Evolutionary conservation across 2,888 invertebrate species (phyloP).

Genomic region (Marasmarcha lunaedactyla): DNA sequence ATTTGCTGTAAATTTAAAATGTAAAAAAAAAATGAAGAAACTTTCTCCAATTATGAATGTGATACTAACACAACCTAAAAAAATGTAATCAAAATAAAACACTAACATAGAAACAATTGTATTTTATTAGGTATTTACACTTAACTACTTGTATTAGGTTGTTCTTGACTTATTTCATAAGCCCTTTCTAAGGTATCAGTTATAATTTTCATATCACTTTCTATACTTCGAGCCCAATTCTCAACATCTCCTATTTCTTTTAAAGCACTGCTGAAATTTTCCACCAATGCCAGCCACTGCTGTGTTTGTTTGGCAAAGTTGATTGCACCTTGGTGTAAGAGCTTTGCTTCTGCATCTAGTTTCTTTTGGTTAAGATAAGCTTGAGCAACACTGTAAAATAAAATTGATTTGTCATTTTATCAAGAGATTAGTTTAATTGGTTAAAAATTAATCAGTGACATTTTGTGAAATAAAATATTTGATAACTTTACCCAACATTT

Average conservation of each 20-base stretch:
- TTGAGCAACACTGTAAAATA: conserved; percentile 86
- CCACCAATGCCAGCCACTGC: conserved; percentile 94
- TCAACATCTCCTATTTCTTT: conserved; percentile 99
- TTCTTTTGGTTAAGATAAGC: conserved; percentile 98
- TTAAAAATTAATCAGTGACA: not conserved
- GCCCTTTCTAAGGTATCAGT: conserved; percentile 93
- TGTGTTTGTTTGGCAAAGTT: conserved; percentile 97
- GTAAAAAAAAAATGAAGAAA: too few species aligned
- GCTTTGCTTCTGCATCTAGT: conserved; percentile 96
- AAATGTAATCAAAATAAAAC: too few species aligned
- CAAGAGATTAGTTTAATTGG: not conserved
- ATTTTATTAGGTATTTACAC: too few species aligned
- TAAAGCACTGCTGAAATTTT: conserved; percentile 86
- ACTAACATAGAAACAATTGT: too few species aligned
- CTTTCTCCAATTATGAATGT: too few species aligned
- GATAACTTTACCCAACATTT: conserved; percentile 87
- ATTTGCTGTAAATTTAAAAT: too few species aligned
- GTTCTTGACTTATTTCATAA: conserved; percentile 78
- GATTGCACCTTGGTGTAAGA: conserved; percentile 91
- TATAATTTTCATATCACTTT: conserved; percentile 94
- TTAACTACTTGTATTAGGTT: conserved; percentile 24
- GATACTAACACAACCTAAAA: too few species aligned
- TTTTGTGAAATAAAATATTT: not conserved
- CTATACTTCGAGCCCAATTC: conserved; percentile 98
- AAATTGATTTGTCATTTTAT: not conserved